Evolutionary conservation across 2,888 invertebrate genomes (phyloP).

Genomic region (Spodoptera exigua): DNA sequence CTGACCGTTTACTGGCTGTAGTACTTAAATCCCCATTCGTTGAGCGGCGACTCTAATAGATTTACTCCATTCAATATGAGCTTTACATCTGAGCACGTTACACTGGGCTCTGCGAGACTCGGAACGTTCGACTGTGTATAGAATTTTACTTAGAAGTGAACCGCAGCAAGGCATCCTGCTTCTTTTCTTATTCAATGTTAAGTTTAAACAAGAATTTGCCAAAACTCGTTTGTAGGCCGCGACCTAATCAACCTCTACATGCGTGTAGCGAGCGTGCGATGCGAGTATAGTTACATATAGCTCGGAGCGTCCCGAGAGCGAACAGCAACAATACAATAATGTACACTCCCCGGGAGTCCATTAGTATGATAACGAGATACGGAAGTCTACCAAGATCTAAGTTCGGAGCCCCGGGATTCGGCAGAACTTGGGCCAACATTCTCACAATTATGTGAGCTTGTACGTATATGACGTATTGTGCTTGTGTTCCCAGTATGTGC

Average conservation of each 20-base stretch:
- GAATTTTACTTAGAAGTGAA: no score
- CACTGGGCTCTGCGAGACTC: no score
- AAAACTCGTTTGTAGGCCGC: neutral
- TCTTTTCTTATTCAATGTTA: neutral
- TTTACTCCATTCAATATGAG: neutral
- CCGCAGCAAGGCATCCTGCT: no score
- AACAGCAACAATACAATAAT: conserved; percentile 64
- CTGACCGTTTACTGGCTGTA: neutral
- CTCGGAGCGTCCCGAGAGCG: conserved; percentile 49
- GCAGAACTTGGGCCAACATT: conserved; percentile 51
- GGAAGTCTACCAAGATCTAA: conserved; percentile 58
- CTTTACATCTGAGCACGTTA: neutral
- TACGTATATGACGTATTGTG: conserved; percentile 32
- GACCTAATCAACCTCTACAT: conserved; percentile 24
- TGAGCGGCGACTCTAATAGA: neutral
- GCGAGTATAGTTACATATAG: conserved; percentile 40
- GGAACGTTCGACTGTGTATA: no score
- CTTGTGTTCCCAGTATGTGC: conserved; percentile 24
- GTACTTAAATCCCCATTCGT: conserved; percentile 9
- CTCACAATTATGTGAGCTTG: conserved; percentile 51
- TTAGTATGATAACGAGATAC: conserved; percentile 77
- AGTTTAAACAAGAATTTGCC: neutral
- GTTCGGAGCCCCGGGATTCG: conserved; percentile 56
- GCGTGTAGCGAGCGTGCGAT: conserved; percentile 14
- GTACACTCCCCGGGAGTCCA: conserved; percentile 72